Percentiles rank a stretch among this genome's conserved stretches.
These are phyloP conservation scores for Heliangelus exortis DNA, from an alignment of 2,797 vertebrate species.

Conservation along the genomic window DNA sequence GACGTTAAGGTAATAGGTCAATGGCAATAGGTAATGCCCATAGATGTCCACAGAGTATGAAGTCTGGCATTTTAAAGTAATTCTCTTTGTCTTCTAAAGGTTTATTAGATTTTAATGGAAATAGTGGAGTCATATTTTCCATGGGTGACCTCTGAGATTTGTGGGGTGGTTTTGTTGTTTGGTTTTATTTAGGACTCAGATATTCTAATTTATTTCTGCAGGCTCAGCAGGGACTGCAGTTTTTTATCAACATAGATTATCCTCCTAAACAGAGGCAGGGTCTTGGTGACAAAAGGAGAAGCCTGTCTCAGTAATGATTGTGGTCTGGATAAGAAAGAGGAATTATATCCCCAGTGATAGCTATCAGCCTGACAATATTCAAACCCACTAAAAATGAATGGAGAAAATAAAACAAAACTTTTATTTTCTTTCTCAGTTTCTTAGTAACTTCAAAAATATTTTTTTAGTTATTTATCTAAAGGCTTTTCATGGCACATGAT, in stretches of 20 bases:
- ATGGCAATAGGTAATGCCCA: not conserved
- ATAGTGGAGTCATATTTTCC: slow-evolving; percentile 16
- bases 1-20: not conserved
- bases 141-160: slow-evolving; percentile 12
- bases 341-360: slow-evolving; percentile 46
- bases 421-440: slow-evolving; percentile 12
- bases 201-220: slow-evolving; percentile 32
- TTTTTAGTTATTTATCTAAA: slow-evolving; percentile 6
- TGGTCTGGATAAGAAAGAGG: slow-evolving; percentile 35
- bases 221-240: not conserved
- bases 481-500: not conserved
- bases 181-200: not conserved
- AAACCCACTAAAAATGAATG: slow-evolving; percentile 45
- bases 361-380: slow-evolving; percentile 41
- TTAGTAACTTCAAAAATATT: slow-evolving; percentile 2
- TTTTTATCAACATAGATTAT: slow-evolving; percentile 64
- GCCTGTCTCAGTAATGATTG: slow-evolving; percentile 44
- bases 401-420: slow-evolving; percentile 26
- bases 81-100: not conserved
- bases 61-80: not conserved
- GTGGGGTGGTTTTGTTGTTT: not conserved
- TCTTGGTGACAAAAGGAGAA: slow-evolving; percentile 56
- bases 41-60: not conserved
- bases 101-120: not conserved
- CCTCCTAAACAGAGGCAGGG: slow-evolving; percentile 36